These are phyloP conservation scores for Alcis repandata DNA, from an alignment of 2,888 invertebrate species.

Conservation along the genomic window DNA sequence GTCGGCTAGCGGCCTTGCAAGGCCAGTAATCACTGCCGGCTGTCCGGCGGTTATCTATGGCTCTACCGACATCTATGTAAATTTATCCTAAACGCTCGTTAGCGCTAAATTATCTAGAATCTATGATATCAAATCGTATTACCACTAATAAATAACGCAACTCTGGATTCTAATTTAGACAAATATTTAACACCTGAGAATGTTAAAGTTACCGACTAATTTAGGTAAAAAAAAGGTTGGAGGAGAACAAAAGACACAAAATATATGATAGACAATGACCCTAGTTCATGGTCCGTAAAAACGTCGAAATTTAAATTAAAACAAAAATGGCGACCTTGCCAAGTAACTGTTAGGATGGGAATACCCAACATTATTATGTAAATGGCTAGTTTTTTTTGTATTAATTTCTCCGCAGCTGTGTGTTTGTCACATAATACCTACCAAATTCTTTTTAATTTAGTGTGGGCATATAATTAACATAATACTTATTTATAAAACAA, in stretches of 20 bases:
- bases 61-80: slow-evolving; percentile 37
- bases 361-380: slow-evolving; percentile 65
- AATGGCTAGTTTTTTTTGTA: slow-evolving; percentile 56
- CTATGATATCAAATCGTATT: slow-evolving; percentile 7
- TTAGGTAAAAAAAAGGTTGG: not conserved
- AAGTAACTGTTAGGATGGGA: slow-evolving; percentile 68
- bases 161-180: not conserved
- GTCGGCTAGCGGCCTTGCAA: slow-evolving; percentile 47
- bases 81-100: slow-evolving; percentile 29
- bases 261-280: not conserved
- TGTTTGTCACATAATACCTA: slow-evolving; percentile 53
- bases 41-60: slow-evolving; percentile 31
- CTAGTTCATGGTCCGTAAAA: slow-evolving; percentile 21
- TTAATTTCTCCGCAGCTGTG: slow-evolving; percentile 62
- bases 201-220: not conserved
- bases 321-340: slow-evolving; percentile 63
- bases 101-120: slow-evolving; percentile 15
- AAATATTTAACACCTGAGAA: slow-evolving; percentile 6
- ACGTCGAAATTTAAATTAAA: not conserved
- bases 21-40: slow-evolving; percentile 41
- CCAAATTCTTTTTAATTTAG: slow-evolving; percentile 49
- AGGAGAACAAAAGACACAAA: not conserved
- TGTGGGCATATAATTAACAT: slow-evolving; percentile 7
- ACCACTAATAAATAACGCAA: slow-evolving; percentile 6
- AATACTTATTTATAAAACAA: not conserved